Evolutionary conservation across 1,140 invertebrate species (phyloP).

Genomic region (Trachymyrmex septentrionalis): DNA sequence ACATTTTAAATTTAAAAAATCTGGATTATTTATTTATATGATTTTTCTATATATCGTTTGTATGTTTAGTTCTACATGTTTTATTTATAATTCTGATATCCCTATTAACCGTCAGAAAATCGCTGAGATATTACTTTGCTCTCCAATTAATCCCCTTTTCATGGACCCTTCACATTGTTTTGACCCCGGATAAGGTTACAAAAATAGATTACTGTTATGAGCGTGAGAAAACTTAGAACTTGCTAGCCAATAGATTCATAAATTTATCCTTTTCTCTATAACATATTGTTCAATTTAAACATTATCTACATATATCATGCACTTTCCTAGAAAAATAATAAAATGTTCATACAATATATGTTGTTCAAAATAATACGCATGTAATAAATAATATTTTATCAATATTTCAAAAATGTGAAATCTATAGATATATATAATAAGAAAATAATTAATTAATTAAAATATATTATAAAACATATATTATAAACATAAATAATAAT

Average conservation of each 20-base stretch:
- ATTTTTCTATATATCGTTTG: neutral
- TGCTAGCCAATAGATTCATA: conserved; percentile 11
- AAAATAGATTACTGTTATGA: conserved; percentile 41
- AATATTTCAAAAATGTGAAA: no score
- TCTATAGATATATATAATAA: no score
- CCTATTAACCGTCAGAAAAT: conserved; percentile 29
- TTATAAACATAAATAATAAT: no score
- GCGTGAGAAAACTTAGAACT: neutral
- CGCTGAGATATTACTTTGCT: conserved; percentile 48
- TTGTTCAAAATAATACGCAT: no score
- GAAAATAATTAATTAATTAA: neutral
- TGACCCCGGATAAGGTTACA: conserved; percentile 47
- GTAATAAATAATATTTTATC: no score
- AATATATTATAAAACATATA: neutral
- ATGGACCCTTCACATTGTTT: conserved; percentile 42
- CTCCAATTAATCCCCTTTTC: conserved; percentile 43
- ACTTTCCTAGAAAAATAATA: neutral
- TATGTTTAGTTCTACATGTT: conserved; percentile 1
- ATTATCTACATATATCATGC: conserved; percentile 5
- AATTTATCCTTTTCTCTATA: neutral
- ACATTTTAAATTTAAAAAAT: conserved; percentile 1
- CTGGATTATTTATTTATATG: neutral
- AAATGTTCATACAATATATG: neutral
- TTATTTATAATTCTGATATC: conserved; percentile 32
- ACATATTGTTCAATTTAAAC: conserved; percentile 14